phyloP scores from a whole-genome alignment of 2,797 vertebrate species.

The Dendrocincla fuliginosa region DNA sequence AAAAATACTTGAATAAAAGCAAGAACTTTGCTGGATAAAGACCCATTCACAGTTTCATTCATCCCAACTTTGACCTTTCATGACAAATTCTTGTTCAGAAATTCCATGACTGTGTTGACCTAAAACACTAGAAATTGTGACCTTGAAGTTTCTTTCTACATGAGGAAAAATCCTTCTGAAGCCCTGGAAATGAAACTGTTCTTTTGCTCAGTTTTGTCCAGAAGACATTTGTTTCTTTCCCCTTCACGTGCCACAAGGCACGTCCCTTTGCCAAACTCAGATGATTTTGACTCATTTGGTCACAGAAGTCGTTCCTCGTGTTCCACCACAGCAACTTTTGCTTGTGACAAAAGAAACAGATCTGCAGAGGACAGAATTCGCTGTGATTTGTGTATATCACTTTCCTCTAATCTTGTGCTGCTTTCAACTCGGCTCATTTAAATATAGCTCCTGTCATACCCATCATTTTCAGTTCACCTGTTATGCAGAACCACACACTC shows the following conservation, averaged over 20 bases:
- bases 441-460: slow-evolving; percentile 48
- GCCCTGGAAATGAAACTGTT: neutral
- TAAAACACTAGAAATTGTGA: neutral
- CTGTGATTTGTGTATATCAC: neutral
- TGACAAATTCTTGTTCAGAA: neutral
- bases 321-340: neutral
- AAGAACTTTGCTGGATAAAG: neutral
- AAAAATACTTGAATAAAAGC: neutral
- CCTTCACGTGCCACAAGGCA: neutral
- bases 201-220: neutral
- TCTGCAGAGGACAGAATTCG: neutral
- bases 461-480: slow-evolving; percentile 56
- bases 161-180: neutral
- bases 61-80: neutral
- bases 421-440: slow-evolving; percentile 30
- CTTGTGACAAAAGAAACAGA: slow-evolving; percentile 4
- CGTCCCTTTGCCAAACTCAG: neutral
- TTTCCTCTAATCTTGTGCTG: neutral
- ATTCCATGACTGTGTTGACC: neutral
- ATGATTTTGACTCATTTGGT: neutral
- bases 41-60: neutral
- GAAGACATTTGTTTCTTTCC: neutral
- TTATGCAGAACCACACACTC: slow-evolving; percentile 22
- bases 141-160: neutral
- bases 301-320: neutral